phyloP scores from a whole-genome alignment of 2,888 invertebrate genomes.

The Horisme vitalbata region DNA sequence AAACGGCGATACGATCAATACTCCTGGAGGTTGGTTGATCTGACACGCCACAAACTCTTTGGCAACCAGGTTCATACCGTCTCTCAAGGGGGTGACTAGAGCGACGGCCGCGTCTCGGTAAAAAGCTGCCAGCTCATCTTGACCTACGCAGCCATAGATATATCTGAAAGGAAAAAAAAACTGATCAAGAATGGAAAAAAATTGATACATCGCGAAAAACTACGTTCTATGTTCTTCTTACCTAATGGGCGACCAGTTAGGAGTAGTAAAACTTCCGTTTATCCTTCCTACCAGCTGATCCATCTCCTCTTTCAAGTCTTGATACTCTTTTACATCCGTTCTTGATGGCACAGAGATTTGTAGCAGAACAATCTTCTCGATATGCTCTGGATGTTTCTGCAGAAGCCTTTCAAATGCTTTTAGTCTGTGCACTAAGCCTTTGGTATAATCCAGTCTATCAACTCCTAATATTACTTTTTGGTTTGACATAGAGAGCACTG shows the following conservation, averaged over 20 bases:
- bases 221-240: conserved; percentile 36
- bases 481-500: conserved; percentile 85
- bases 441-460: conserved; percentile 95
- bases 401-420: conserved; percentile 92
- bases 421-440: conserved; percentile 91
- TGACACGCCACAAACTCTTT: conserved; percentile 97
- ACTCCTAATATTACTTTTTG: conserved; percentile 94
- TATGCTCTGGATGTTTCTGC: conserved; percentile 92
- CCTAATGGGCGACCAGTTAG: conserved; percentile 95
- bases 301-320: conserved; percentile 94
- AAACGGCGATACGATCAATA: conserved; percentile 94
- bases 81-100: conserved; percentile 92
- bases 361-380: conserved; percentile 90
- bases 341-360: conserved; percentile 95
- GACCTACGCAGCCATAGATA: conserved; percentile 94
- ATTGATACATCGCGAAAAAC: no score
- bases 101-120: conserved; percentile 94
- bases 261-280: conserved; percentile 94
- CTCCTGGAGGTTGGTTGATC: conserved; percentile 92
- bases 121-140: conserved; percentile 92
- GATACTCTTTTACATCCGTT: conserved; percentile 95
- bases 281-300: conserved; percentile 94
- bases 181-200: no score
- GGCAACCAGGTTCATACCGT: conserved; percentile 96
- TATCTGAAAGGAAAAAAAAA: conserved; percentile 75